Conservation (phyloP, 2,113 vertebrate genomes). For the Tupaia chinensis region DNA sequence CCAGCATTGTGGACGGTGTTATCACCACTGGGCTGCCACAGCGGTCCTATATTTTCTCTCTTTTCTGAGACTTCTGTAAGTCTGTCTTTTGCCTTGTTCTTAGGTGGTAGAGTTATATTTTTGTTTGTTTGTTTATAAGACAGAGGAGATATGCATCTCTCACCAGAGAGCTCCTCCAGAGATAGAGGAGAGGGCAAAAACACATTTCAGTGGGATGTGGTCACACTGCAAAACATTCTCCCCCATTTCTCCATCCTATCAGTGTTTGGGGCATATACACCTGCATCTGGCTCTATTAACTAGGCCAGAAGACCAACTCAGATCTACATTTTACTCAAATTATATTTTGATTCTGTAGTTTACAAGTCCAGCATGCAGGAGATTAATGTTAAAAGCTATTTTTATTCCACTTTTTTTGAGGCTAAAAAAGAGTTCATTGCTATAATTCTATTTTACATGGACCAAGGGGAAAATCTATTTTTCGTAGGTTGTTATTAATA, state of each 20-base stretch:
- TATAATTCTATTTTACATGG: neutral
- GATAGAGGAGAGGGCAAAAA: no score
- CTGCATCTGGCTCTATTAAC: no score
- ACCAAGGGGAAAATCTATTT: neutral
- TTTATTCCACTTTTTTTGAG: constrained; percentile 10
- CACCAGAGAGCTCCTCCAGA: no score
- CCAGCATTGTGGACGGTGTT: no score
- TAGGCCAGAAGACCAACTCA: no score
- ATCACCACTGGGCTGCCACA: no score
- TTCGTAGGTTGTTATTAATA: neutral
- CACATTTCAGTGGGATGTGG: no score
- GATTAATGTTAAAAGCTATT: constrained; percentile 33
- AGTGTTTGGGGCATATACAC: no score
- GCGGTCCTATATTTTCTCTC: neutral
- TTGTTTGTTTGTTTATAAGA: no score
- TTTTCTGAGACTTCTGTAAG: constrained; percentile 5
- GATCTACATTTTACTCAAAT: constrained; percentile 49
- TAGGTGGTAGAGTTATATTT: neutral
- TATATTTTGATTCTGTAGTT: constrained; percentile 37
- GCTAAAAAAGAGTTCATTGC: neutral
- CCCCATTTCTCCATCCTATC: no score
- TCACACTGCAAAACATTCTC: no score
- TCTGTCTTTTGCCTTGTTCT: neutral
- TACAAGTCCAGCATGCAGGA: neutral
- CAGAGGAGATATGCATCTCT: no score